Evolutionary conservation across 2,888 invertebrate genomes (phyloP).

Genomic region (Argyra leucocephala): DNA sequence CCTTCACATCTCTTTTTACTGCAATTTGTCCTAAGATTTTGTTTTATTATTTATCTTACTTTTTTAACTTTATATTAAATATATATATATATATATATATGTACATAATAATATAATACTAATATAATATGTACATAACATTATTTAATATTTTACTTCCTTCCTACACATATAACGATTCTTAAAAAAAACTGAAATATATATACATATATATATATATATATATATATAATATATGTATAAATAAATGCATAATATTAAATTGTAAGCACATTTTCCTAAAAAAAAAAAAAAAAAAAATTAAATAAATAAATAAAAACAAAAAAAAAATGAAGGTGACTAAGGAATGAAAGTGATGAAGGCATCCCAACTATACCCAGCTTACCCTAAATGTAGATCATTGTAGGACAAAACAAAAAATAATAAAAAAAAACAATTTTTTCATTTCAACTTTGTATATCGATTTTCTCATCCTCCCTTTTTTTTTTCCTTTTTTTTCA

Average conservation of each 20-base stretch:
- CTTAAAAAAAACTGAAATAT: background rate
- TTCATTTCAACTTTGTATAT: constrained; percentile 1
- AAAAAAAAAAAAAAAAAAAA: background rate
- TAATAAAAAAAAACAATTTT: too few species aligned
- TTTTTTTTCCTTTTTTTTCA: background rate
- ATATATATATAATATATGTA: background rate
- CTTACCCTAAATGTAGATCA: background rate
- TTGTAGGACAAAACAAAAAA: background rate
- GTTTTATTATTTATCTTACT: too few species aligned
- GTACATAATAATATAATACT: too few species aligned
- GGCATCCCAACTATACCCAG: background rate
- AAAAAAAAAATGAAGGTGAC: background rate
- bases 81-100: too few species aligned
- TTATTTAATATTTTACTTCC: background rate
- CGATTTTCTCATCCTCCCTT: background rate
- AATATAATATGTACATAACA: background rate
- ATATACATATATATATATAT: too few species aligned
- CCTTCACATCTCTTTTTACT: too few species aligned
- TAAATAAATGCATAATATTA: background rate
- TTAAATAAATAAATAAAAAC: too few species aligned
- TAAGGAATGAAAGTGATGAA: background rate
- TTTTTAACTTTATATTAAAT: too few species aligned
- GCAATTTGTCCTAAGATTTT: too few species aligned
- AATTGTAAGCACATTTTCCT: too few species aligned
- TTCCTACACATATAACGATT: background rate